Evolutionary conservation across 1,140 invertebrate species (phyloP), one percentile per base, ranked within the genome.

Genomic region (Caerostris extrusa): DNA sequence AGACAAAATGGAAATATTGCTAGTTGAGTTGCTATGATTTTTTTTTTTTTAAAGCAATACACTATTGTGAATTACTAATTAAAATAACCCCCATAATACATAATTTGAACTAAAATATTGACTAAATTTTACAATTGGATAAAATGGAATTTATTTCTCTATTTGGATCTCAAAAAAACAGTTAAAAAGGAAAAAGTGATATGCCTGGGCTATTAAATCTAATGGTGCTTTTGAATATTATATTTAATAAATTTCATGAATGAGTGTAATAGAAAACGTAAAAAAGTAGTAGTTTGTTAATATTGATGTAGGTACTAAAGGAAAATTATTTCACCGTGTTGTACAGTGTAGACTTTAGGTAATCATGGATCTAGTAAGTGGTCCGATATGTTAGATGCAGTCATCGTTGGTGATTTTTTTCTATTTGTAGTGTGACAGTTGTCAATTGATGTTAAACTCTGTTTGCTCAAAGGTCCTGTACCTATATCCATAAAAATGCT

Each of bases 401-500:
- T 50, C 71, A 77, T 8, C 14, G 8, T 53, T 19, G 53, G 14
- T 77, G 71, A 12, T 14, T 4, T 77, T 17, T 53, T 77, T 53
- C 50, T 53, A 77, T 53, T 77, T 77, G 34, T 77, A 77, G 71
- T 50, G 3, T 50, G 7, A 5, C 53, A 77, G 71, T 53, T 50
- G 34, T 77, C 71, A 77, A 77, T 77, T 77, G 71, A 77, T 77
- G 71, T 77, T 77, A 34, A 77, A 77, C 50, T 50, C 71, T 50
- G 71, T 77, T 77, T 77, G 71, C 71, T 77, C 71, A 77, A 77
- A 12, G 71, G 71, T 77, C 71, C 50, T 34, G 71, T 77, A 77
- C 71, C 71, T 77, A 77, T 77, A 77, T 77, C 71, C 10, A 50
- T 77, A 77, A 77, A 64, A 77, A 77, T 14, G 71, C 71, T 77